A percentile compares a stretch with the other conserved stretches of the same genome.
phyloP scores from a whole-genome alignment of 2,888 invertebrate genomes.

The Abrostola tripartita region DNA sequence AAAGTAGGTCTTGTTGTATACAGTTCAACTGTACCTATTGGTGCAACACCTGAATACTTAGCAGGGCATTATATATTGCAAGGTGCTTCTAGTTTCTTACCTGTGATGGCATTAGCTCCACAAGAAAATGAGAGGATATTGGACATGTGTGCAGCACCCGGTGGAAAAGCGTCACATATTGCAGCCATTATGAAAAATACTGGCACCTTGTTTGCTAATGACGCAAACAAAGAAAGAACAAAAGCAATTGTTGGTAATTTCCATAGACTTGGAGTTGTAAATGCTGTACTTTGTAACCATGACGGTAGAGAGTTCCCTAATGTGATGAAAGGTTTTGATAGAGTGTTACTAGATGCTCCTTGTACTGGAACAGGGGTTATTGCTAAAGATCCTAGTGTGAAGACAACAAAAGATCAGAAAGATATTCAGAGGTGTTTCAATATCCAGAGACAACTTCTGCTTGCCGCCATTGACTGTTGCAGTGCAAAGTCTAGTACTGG shows the following conservation, averaged over 20 bases:
- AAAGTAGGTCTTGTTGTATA: conserved; percentile 99
- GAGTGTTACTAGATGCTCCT: conserved; percentile 98
- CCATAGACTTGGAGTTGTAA: conserved; percentile 98
- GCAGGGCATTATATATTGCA: conserved; percentile 99
- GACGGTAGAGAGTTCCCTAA: conserved; percentile 96
- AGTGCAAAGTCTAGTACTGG: conserved; percentile 97
- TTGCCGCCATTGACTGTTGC: conserved; percentile 98
- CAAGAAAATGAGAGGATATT: conserved; percentile 98
- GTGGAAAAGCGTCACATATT: conserved; percentile 99
- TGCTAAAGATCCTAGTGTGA: conserved; percentile 98
- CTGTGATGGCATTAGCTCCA: conserved; percentile 99
- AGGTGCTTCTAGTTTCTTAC: conserved; percentile 98
- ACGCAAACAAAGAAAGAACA: conserved; percentile 95
- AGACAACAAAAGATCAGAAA: conserved; percentile 95
- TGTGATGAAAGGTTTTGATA: conserved; percentile 97
- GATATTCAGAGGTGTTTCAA: conserved; percentile 97
- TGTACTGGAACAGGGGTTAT: conserved; percentile 99
- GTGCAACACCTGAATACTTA: conserved; percentile 99
- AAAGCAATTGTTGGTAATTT: conserved; percentile 98
- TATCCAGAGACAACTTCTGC: conserved; percentile 96
- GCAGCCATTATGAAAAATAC: conserved; percentile 99
- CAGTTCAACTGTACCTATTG: conserved; percentile 98
- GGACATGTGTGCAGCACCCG: conserved; percentile 99
- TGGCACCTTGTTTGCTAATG: conserved; percentile 98
- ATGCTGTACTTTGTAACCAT: conserved; percentile 95